phyloP scores from a whole-genome alignment of 1,140 invertebrate species.

The Aphaenogaster rudis region DNA sequence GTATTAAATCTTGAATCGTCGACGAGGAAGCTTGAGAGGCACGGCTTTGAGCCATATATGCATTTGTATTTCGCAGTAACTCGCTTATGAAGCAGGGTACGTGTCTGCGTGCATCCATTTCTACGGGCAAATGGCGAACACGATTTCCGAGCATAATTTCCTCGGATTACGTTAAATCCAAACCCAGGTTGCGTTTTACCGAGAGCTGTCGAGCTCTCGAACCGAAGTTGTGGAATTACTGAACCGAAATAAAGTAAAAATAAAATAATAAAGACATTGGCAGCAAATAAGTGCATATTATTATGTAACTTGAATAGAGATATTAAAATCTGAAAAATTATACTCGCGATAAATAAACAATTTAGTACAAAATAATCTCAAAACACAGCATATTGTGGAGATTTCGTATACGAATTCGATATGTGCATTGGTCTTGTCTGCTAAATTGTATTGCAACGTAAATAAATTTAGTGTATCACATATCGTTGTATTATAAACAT shows the following conservation, averaged over 20 bases:
- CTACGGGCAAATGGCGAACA: conserved; percentile 56
- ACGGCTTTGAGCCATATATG: conserved; percentile 37
- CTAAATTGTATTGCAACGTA: conserved; percentile 7
- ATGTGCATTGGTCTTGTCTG: not conserved
- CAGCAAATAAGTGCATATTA: not conserved
- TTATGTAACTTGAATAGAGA: conserved; percentile 3
- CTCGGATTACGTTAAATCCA: conserved; percentile 58
- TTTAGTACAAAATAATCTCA: conserved; percentile 22
- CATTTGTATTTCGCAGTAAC: conserved; percentile 48
- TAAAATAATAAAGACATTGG: not conserved
- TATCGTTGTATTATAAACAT: conserved; percentile 17
- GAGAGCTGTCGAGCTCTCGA: conserved; percentile 6
- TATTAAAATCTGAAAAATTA: conserved; percentile 20
- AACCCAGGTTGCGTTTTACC: conserved; percentile 44
- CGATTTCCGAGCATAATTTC: conserved; percentile 63
- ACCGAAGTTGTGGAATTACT: not conserved
- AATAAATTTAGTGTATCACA: conserved; percentile 40
- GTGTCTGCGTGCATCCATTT: conserved; percentile 47
- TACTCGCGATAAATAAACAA: not conserved
- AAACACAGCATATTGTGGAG: not conserved
- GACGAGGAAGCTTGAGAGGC: not conserved
- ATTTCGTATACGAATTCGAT: not conserved
- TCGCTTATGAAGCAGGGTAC: conserved; percentile 32
- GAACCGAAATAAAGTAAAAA: conserved; percentile 23
- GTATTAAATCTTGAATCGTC: conserved; percentile 52